A percentile compares a stretch with the other conserved stretches of the same genome.
These are phyloP conservation scores for Eupithecia exiguata DNA, from an alignment of 2,888 invertebrate species.

Conservation along the genomic window DNA sequence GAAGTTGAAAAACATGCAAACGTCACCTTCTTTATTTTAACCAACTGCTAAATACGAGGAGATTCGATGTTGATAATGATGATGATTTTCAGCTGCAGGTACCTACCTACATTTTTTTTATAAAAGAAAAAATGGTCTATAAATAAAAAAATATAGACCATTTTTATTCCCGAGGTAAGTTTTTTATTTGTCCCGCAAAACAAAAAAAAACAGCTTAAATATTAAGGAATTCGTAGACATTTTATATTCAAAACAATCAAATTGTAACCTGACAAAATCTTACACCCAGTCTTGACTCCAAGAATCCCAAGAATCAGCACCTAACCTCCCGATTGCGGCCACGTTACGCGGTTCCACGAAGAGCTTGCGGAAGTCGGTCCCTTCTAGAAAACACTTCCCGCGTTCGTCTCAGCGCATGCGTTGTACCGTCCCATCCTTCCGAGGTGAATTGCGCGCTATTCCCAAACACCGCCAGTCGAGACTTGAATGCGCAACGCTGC, in stretches of 20 bases:
- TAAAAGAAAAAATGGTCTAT: no score
- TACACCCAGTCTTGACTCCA: neutral
- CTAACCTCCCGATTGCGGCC: slow-evolving; percentile 21
- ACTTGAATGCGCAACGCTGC: slow-evolving; percentile 68
- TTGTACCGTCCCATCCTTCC: slow-evolving; percentile 60
- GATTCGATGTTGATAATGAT: neutral
- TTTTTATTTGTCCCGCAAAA: neutral
- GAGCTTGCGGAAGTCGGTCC: slow-evolving; percentile 61
- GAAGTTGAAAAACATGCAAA: neutral
- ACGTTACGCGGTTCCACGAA: slow-evolving; percentile 44
- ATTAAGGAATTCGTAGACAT: neutral
- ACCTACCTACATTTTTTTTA: no score
- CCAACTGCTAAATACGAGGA: neutral
- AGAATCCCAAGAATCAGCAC: neutral
- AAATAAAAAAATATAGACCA: no score
- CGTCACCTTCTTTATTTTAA: neutral
- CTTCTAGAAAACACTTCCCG: slow-evolving; percentile 78
- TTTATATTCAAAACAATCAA: neutral
- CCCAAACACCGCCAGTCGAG: slow-evolving; percentile 50
- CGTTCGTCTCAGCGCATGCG: slow-evolving; percentile 75
- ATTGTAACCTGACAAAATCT: neutral
- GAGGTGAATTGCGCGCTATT: slow-evolving; percentile 66
- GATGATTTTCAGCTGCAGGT: no score
- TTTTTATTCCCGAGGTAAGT: no score
- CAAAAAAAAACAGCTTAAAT: neutral